A percentile compares a stretch with the other conserved stretches of the same genome.
Evolutionary conservation across 1,140 invertebrate species (phyloP).

Genomic region (Vanessa tameamea): DNA sequence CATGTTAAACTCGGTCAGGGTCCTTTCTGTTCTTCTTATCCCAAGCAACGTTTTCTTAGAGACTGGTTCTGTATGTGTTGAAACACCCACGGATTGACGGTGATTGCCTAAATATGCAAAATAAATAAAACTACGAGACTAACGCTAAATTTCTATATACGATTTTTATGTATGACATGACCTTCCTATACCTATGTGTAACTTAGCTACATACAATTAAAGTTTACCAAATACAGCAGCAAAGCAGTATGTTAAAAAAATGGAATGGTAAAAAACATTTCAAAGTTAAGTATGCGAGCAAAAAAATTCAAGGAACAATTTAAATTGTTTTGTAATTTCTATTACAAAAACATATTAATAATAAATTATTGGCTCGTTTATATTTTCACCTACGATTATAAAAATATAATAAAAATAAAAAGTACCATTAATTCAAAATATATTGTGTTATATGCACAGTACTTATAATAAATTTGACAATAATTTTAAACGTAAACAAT

Average conservation of each 20-base stretch:
- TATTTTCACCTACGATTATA: too few relatives aligned
- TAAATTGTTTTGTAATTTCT: too few relatives aligned
- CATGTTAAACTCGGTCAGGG: slow-evolving; percentile 65
- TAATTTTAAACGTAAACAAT: too few relatives aligned
- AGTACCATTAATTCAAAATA: too few relatives aligned
- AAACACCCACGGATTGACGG: slow-evolving; percentile 47
- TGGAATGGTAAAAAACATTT: background rate
- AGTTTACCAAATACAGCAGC: background rate
- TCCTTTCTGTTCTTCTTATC: slow-evolving; percentile 58
- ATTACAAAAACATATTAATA: too few relatives aligned
- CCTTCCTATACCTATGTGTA: slow-evolving; percentile 15
- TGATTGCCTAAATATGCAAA: slow-evolving; percentile 56
- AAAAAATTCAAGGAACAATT: background rate
- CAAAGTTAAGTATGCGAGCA: background rate
- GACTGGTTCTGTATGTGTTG: slow-evolving; percentile 57
- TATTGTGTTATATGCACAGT: too few relatives aligned
- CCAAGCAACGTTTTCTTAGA: slow-evolving; percentile 47
- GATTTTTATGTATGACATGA: slow-evolving; percentile 15
- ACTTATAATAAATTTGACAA: too few relatives aligned
- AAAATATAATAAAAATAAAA: too few relatives aligned
- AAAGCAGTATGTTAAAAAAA: background rate
- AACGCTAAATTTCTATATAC: background rate
- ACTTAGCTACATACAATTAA: background rate
- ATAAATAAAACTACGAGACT: slow-evolving; percentile 34
- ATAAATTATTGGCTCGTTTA: too few relatives aligned